Conservation (phyloP, 2,888 invertebrate species). For the Netelia fuscicornis region DNA sequence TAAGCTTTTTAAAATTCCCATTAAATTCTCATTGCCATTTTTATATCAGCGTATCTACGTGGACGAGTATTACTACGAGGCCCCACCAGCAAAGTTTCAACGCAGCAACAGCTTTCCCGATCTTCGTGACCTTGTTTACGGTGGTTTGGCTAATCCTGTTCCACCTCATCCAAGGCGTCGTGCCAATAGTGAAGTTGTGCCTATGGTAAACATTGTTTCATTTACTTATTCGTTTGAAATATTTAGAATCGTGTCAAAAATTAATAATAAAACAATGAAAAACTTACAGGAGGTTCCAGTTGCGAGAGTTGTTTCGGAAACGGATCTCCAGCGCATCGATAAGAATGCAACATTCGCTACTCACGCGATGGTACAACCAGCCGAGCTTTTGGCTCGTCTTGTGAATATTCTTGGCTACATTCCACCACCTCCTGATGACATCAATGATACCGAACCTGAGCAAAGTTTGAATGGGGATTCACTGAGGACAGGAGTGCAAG, state of each 20-base stretch:
- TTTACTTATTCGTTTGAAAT: conserved; percentile 3
- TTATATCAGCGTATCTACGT: conserved; percentile 90
- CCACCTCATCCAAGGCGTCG: conserved; percentile 81
- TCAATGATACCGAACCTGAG: conserved; percentile 70
- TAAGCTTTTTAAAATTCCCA: background rate
- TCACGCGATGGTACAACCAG: conserved; percentile 90
- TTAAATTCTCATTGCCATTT: background rate
- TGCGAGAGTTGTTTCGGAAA: conserved; percentile 90
- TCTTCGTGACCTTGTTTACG: conserved; percentile 86
- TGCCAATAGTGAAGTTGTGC: conserved; percentile 83
- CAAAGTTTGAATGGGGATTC: conserved; percentile 67
- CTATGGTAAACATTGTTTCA: conserved; percentile 74
- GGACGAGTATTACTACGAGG: conserved; percentile 80
- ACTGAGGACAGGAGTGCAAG: conserved; percentile 86
- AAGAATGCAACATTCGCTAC: conserved; percentile 91
- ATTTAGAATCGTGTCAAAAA: conserved; percentile 48
- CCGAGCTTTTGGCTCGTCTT: conserved; percentile 91
- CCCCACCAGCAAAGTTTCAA: conserved; percentile 80
- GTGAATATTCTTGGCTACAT: conserved; percentile 90
- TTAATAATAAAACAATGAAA: conserved; percentile 40
- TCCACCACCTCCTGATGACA: conserved; percentile 79
- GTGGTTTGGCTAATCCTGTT: conserved; percentile 74
- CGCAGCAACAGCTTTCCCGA: conserved; percentile 91
- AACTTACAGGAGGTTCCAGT: conserved; percentile 82
- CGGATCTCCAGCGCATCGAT: conserved; percentile 92